phyloP scores from a whole-genome alignment of 35 echinoderm and acorn worm genomes.

The Holothuria glaberrima region DNA sequence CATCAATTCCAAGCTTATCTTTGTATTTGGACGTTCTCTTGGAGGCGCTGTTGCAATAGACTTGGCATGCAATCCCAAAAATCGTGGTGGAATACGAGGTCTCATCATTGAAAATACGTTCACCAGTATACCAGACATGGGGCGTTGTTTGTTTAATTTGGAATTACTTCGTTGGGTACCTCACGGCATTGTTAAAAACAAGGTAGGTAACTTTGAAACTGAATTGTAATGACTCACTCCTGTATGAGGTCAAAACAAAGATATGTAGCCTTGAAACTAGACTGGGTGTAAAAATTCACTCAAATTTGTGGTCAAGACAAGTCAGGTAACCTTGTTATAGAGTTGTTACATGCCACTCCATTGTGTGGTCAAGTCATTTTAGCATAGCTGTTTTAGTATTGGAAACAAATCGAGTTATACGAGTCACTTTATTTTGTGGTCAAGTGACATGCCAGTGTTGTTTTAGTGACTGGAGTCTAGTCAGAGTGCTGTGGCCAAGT shows the following conservation, averaged over 20 bases:
- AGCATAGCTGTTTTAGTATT: neutral
- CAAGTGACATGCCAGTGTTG: too few relatives aligned
- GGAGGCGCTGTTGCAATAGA: conserved; percentile 95
- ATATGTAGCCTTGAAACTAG: too few relatives aligned
- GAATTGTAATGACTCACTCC: too few relatives aligned
- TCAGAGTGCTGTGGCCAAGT: too few relatives aligned
- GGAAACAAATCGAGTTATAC: too few relatives aligned
- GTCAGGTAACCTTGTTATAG: too few relatives aligned
- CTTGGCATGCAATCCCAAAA: conserved; percentile 62
- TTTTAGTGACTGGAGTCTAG: too few relatives aligned
- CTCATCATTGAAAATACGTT: conserved; percentile 97
- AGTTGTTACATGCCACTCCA: too few relatives aligned
- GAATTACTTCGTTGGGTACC: conserved; percentile 86
- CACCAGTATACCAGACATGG: conserved; percentile 95
- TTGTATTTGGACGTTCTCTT: conserved; percentile 94
- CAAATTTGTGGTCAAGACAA: too few relatives aligned
- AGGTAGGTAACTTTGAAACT: conserved; percentile 51
- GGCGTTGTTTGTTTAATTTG: conserved; percentile 62
- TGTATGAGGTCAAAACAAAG: too few relatives aligned
- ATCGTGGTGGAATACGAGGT: conserved; percentile 66
- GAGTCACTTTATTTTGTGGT: too few relatives aligned
- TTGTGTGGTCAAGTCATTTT: neutral
- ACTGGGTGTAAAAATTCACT: too few relatives aligned
- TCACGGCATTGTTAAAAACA: conserved; percentile 88
- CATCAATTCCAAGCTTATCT: conserved; percentile 73